Conservation (phyloP, 1,140 invertebrate species). For the Drosophila seguyi region DNA sequence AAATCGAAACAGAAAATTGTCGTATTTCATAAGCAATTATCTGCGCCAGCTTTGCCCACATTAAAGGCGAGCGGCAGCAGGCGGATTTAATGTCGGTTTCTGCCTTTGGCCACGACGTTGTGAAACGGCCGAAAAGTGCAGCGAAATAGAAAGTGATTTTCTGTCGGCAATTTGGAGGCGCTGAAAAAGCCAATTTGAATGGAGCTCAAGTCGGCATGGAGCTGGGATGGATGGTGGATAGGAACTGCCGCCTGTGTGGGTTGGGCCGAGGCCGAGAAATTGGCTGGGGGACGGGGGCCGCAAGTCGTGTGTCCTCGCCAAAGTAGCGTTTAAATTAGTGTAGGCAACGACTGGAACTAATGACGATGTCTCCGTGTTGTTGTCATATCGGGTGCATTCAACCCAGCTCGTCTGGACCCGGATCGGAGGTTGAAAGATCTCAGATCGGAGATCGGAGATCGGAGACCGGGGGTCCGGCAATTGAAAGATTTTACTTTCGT, state of each 20-base stretch:
- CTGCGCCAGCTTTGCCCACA: constrained; percentile 65
- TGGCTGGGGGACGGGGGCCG: constrained; percentile 5
- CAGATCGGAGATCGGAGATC: not conserved
- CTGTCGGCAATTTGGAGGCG: constrained; percentile 69
- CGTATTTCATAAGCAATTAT: constrained; percentile 77
- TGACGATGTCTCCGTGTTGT: constrained; percentile 57
- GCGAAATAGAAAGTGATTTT: constrained; percentile 80
- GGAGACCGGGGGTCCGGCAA: constrained; percentile 27
- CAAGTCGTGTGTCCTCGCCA: constrained; percentile 55
- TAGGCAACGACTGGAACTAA: constrained; percentile 79
- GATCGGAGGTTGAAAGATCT: not conserved
- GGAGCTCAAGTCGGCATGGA: constrained; percentile 5
- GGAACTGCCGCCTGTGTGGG: constrained; percentile 25
- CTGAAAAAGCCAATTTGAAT: constrained; percentile 73
- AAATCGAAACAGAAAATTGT: constrained; percentile 58
- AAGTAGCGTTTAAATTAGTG: constrained; percentile 78
- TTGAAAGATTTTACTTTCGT: constrained; percentile 73
- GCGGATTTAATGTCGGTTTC: constrained; percentile 35
- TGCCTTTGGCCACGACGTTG: constrained; percentile 21
- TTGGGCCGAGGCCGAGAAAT: constrained; percentile 11
- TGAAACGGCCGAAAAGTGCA: constrained; percentile 56
- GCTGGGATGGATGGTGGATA: constrained; percentile 39
- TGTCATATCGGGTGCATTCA: constrained; percentile 65
- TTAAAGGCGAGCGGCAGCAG: constrained; percentile 20
- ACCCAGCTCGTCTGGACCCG: constrained; percentile 33